Conservation (phyloP, 2,888 invertebrate species). For the Standfussiana lucernea region DNA sequence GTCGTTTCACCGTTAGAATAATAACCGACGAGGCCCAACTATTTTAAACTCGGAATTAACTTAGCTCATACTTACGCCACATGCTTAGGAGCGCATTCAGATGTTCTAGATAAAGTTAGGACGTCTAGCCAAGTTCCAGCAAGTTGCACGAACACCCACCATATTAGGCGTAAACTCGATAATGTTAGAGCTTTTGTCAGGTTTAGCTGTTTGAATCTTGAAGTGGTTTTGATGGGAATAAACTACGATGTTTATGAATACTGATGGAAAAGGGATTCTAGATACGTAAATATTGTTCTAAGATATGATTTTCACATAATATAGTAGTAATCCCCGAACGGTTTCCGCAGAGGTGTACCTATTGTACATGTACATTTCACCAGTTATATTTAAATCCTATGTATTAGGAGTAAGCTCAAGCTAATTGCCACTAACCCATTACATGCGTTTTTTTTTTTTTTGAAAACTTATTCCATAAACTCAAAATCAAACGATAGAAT, state of each 20-base stretch:
- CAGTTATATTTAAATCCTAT: neutral
- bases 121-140: constrained; percentile 45
- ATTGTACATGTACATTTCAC: neutral
- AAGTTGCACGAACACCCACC: constrained; percentile 50
- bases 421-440: neutral
- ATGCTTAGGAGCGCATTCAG: constrained; percentile 60
- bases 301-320: neutral
- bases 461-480: neutral
- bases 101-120: constrained; percentile 60
- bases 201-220: constrained; percentile 12
- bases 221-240: neutral
- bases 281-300: neutral
- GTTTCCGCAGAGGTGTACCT: neutral
- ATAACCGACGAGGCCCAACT: constrained; percentile 36
- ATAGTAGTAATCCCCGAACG: neutral
- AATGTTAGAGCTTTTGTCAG: constrained; percentile 46
- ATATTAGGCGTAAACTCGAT: constrained; percentile 60
- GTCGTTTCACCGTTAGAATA: constrained; percentile 33
- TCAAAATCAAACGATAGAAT: neutral
- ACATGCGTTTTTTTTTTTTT: neutral
- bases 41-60: constrained; percentile 58
- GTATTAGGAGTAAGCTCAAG: neutral
- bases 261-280: neutral
- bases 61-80: constrained; percentile 56
- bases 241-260: neutral